phyloP scores from a whole-genome alignment of 2,888 invertebrate species.

The Osmoderma eremita region DNA sequence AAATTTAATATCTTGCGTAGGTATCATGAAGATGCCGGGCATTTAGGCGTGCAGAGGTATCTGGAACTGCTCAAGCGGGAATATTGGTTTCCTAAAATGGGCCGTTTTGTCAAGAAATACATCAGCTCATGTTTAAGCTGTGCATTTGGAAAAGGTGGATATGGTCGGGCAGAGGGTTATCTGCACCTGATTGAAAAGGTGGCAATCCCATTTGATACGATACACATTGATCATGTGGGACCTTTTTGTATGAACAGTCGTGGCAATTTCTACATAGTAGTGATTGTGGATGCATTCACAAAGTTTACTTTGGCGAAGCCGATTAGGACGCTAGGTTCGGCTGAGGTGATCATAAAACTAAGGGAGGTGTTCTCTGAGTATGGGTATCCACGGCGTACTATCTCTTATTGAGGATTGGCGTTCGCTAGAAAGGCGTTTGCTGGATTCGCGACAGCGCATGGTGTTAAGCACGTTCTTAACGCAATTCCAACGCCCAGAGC shows the following conservation, averaged over 20 bases:
- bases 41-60: slow-evolving; percentile 48
- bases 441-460: slow-evolving; percentile 40
- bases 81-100: slow-evolving; percentile 54
- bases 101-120: slow-evolving; percentile 51
- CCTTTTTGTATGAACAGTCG: slow-evolving; percentile 44
- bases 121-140: slow-evolving; percentile 51
- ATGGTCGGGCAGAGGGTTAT: slow-evolving; percentile 49
- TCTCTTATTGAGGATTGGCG: slow-evolving; percentile 47
- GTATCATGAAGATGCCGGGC: slow-evolving; percentile 54
- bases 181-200: slow-evolving; percentile 47
- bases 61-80: slow-evolving; percentile 46
- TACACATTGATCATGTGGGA: slow-evolving; percentile 46
- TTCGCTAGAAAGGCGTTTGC: slow-evolving; percentile 44
- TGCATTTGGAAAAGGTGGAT: slow-evolving; percentile 20
- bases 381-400: slow-evolving; percentile 46
- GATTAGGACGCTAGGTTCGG: too few species aligned
- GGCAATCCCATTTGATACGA: slow-evolving; percentile 33
- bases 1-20: slow-evolving; percentile 52
- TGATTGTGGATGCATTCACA: slow-evolving; percentile 48
- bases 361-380: slow-evolving; percentile 22
- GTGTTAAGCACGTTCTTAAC: slow-evolving; percentile 41
- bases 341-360: not conserved
- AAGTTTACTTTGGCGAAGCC: slow-evolving; percentile 41
- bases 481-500: slow-evolving; percentile 46
- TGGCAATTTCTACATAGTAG: slow-evolving; percentile 44